Conservation (phyloP, 2,888 invertebrate species). For the Allolobophora icterica region DNA sequence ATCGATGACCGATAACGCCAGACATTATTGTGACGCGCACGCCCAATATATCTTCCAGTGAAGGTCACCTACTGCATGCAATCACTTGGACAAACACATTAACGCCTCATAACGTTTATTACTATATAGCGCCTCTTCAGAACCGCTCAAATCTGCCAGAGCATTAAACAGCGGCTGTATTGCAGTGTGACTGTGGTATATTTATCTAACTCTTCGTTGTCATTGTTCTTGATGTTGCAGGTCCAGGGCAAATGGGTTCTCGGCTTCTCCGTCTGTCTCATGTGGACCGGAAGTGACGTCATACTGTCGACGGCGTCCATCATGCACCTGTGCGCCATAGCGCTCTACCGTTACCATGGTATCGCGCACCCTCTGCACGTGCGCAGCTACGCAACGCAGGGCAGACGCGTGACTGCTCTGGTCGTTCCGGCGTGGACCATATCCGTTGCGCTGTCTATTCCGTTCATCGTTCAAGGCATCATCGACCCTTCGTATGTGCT, state of each 20-base stretch:
- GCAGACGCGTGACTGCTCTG: conserved; percentile 42
- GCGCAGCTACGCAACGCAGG: conserved; percentile 38
- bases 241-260: conserved; percentile 47
- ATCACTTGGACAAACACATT: background rate
- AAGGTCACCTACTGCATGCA: background rate
- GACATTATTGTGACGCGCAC: no score
- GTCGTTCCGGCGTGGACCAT: conserved; percentile 48
- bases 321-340: conserved; percentile 50
- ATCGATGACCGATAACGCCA: no score
- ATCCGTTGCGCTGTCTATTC: conserved; percentile 46
- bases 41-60: background rate
- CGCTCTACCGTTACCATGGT: conserved; percentile 50
- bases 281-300: conserved; percentile 51
- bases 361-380: conserved; percentile 47
- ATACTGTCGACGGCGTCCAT: conserved; percentile 51
- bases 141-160: background rate
- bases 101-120: background rate
- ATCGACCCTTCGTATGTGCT: conserved; percentile 45
- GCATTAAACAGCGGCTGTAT: background rate
- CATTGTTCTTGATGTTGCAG: conserved; percentile 35
- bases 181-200: background rate
- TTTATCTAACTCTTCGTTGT: background rate
- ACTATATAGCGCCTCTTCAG: background rate
- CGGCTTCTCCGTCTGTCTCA: conserved; percentile 47
- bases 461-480: conserved; percentile 46